Base-by-base conservation (phyloP, 1,140 invertebrate species). In the Cotesia glomerata region DNA sequence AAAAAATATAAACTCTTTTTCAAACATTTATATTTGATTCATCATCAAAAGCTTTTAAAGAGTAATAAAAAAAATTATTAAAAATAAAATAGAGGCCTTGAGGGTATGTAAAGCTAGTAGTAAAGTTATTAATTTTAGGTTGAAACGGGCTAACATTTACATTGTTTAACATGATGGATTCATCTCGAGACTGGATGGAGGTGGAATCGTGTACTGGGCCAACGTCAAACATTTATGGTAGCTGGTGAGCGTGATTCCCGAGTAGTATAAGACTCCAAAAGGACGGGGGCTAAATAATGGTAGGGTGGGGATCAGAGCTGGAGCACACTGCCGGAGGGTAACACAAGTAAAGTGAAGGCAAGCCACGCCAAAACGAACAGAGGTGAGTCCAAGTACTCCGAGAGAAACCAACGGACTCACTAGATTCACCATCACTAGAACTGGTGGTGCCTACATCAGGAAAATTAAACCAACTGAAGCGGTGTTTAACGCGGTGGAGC, bases 381-480 rank as follows among this genome's bases (percentile, higher is more conserved):
- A 26, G 26, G 26, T 26, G 26, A 26, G 26, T 26, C 26, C 2
- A 26, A 26, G 26, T 26, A 26, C 26, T 26, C 1, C 26, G 26
- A 26, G 26, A 3, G 26, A 26, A 26, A 79, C 78, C 77, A 54
- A 79, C 77, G 39, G 39, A 81, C 80, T 79, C 76, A 82, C 80
- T 83, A 84, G 39, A 81, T 79, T 79, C 76, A 82, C 80, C 84
- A 84, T 82, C 75, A 82, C 79, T 82, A 58, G 56, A 18, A 54
- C 63, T 71, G n/a, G 39, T 45, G 52, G 69, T 84, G 84, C 84
- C 84, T 87, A 87, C 85, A 86, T 86, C 85, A 86, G 82, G 85
- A 87, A 87, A 87, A 87, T 87, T 87, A 86, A 87, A 87, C 80
- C 85, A 86, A 87, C 83, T 84, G 84, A 85, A 86, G 85, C 85